Evolutionary conservation across 2,113 vertebrate genomes (phyloP).

Genomic region (Calyptommatus sinebrachiatus): DNA sequence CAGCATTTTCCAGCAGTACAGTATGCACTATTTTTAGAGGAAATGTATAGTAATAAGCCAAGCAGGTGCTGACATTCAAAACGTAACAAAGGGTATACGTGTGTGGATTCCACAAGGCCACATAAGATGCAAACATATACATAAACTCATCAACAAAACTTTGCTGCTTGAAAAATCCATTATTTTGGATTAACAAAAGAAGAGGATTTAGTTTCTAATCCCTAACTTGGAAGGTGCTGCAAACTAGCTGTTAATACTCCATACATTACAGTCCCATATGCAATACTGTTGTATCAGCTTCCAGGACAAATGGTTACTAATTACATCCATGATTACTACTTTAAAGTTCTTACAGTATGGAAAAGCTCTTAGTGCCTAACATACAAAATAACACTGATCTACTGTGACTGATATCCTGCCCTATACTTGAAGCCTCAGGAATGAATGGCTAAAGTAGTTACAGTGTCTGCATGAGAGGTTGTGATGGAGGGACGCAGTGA

Average conservation of each 20-base stretch:
- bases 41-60: constrained; percentile 26
- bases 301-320: background rate
- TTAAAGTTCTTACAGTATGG: background rate
- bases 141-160: background rate
- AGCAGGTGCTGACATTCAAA: constrained; percentile 1
- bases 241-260: background rate
- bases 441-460: too few relatives aligned
- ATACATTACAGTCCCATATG: rapidly evolving
- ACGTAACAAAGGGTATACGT: background rate
- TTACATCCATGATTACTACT: background rate
- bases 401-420: background rate
- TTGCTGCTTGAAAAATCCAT: background rate
- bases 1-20: background rate
- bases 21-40: constrained; percentile 15
- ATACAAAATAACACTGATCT: background rate
- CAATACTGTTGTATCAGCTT: background rate
- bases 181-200: background rate
- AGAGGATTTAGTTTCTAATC: background rate
- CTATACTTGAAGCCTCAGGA: background rate
- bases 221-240: background rate
- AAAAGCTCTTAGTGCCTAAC: constrained; percentile 13
- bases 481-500: too few relatives aligned
- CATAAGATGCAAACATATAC: background rate
- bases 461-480: too few relatives aligned
- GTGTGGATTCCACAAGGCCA: background rate